These are phyloP conservation scores for Aphelinus atriplicis DNA, from an alignment of 1,140 invertebrate genomes.

Conservation along the genomic window DNA sequence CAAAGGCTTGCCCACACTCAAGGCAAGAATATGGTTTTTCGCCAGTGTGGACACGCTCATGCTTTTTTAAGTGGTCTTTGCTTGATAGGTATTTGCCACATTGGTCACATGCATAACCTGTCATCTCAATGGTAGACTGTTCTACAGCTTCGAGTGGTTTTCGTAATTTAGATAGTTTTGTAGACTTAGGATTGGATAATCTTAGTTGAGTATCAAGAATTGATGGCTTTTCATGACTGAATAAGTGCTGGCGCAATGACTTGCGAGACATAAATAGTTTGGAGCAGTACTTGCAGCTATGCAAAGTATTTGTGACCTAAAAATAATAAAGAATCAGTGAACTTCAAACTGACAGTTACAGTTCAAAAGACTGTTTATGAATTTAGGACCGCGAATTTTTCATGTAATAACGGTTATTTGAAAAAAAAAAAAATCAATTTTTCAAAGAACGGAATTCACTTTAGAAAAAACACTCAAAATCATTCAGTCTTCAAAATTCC, in stretches of 20 bases:
- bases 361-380: too few species aligned
- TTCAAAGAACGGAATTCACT: too few species aligned
- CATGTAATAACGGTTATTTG: too few species aligned
- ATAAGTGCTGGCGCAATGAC: slow-evolving; percentile 52
- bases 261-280: slow-evolving; percentile 66
- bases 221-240: slow-evolving; percentile 57
- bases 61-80: slow-evolving; percentile 77
- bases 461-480: too few species aligned
- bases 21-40: slow-evolving; percentile 78
- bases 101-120: slow-evolving; percentile 73
- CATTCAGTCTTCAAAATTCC: too few species aligned
- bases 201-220: slow-evolving; percentile 56
- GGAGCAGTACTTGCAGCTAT: slow-evolving; percentile 67
- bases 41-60: slow-evolving; percentile 76
- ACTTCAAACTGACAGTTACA: too few species aligned
- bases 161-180: slow-evolving; percentile 49
- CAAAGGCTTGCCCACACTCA: slow-evolving; percentile 66
- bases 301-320: background rate
- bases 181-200: slow-evolving; percentile 60
- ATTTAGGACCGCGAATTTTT: too few species aligned
- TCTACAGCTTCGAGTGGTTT: slow-evolving; percentile 65
- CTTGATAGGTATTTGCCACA: slow-evolving; percentile 82
- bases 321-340: background rate
- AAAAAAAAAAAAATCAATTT: too few species aligned
- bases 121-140: slow-evolving; percentile 69